Percentiles rank a stretch among this genome's conserved stretches.
Conservation (phyloP, 1,140 invertebrate species). For the Anadara kagoshimensis region DNA sequence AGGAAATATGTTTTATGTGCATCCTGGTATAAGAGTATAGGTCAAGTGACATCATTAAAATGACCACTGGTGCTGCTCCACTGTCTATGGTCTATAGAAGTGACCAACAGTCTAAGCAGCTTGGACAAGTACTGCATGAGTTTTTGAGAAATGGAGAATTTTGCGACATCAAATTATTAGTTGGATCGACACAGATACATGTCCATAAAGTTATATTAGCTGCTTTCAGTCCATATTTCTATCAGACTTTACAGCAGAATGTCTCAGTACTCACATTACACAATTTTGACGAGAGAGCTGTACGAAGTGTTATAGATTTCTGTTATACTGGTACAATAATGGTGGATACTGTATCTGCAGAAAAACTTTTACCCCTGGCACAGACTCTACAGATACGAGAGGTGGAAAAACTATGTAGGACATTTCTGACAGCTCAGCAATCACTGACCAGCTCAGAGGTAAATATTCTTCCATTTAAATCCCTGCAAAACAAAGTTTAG, state of each 20-base stretch:
- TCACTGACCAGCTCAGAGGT: conserved; percentile 33
- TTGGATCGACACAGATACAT: conserved; percentile 15
- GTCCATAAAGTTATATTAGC: conserved; percentile 32
- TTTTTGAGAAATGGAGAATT: conserved; percentile 34
- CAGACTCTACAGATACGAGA: conserved; percentile 35
- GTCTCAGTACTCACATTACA: conserved; percentile 20
- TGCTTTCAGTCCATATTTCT: conserved; percentile 36
- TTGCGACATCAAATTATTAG: conserved; percentile 32
- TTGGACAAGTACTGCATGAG: conserved; percentile 23
- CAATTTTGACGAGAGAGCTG: conserved; percentile 23
- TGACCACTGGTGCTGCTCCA: conserved; percentile 5
- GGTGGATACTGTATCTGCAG: conserved; percentile 36
- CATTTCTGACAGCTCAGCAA: conserved; percentile 37
- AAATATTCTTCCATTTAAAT: not conserved
- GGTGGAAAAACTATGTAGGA: conserved; percentile 38
- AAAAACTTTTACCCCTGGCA: conserved; percentile 27
- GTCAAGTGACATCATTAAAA: too few relatives aligned
- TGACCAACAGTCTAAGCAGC: conserved; percentile 29
- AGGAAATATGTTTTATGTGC: too few relatives aligned
- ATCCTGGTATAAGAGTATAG: too few relatives aligned
- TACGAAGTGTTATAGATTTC: conserved; percentile 35
- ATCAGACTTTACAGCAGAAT: conserved; percentile 18
- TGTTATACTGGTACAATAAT: conserved; percentile 37
- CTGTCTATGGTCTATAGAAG: conserved; percentile 40
- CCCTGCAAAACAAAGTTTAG: too few relatives aligned